Evolutionary conservation across 2,113 vertebrate species (phyloP).

Genomic region (Rallus limicola): DNA sequence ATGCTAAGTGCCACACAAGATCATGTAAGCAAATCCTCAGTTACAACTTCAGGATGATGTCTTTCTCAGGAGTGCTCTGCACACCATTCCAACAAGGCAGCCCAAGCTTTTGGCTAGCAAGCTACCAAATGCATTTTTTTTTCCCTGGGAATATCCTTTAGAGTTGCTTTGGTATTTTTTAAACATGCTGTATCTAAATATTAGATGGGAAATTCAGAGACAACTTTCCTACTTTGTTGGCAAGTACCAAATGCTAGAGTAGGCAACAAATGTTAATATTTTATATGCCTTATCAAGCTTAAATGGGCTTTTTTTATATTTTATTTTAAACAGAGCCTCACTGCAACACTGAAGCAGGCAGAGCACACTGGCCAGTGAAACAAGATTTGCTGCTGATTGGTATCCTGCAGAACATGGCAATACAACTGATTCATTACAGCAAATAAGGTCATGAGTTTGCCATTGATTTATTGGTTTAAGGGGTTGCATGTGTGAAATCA

Average conservation of each 20-base stretch:
- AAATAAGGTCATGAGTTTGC: slow-evolving; percentile 10
- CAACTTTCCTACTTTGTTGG: background rate
- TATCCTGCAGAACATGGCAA: background rate
- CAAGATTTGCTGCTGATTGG: background rate
- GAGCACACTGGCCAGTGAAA: background rate
- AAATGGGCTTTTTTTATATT: background rate
- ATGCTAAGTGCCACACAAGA: background rate
- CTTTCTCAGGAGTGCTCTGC: background rate
- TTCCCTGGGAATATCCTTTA: background rate
- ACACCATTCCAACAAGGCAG: background rate
- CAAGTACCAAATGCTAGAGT: background rate
- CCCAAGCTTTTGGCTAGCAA: background rate
- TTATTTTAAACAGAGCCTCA: background rate
- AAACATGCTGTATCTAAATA: background rate
- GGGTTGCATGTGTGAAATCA: background rate
- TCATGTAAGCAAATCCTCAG: background rate
- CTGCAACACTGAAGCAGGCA: background rate
- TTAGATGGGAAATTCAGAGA: background rate
- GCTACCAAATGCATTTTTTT: background rate
- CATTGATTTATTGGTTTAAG: slow-evolving; percentile 45
- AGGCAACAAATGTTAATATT: background rate
- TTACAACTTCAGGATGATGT: background rate
- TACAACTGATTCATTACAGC: slow-evolving; percentile 2
- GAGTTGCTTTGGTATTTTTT: background rate
- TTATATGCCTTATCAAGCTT: background rate